Evolutionary conservation across 1,140 invertebrate genomes (phyloP).

Genomic region (Acromyrmex echinatior): DNA sequence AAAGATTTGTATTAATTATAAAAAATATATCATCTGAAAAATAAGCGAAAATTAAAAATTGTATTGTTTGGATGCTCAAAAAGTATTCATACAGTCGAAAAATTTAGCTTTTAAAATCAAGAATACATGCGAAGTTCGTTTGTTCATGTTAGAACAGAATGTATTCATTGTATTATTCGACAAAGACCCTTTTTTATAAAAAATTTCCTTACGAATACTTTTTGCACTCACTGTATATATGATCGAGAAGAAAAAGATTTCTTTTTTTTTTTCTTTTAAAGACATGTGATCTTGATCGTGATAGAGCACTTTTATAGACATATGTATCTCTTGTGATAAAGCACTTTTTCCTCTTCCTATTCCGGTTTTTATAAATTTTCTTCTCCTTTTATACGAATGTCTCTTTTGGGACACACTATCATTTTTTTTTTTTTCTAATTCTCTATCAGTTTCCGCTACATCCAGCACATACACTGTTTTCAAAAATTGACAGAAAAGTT

Average conservation of each 20-base stretch:
- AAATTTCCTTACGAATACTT: too few relatives aligned
- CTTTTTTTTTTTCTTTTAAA: not conserved
- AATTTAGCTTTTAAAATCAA: too few relatives aligned
- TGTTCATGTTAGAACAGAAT: too few relatives aligned
- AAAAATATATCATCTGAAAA: too few relatives aligned
- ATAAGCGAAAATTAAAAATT: too few relatives aligned
- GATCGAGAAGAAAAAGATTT: not conserved
- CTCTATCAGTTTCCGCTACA: slow-evolving; percentile 4
- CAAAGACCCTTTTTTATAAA: too few relatives aligned
- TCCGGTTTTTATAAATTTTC: not conserved
- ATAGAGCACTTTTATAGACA: not conserved
- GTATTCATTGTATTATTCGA: too few relatives aligned
- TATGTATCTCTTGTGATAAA: not conserved
- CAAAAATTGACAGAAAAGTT: slow-evolving; percentile 39
- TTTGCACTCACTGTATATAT: too few relatives aligned
- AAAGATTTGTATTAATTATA: too few relatives aligned
- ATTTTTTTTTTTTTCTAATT: slow-evolving; percentile 30
- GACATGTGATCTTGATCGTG: not conserved
- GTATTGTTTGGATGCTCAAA: too few relatives aligned
- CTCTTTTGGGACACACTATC: slow-evolving; percentile 12
- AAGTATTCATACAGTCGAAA: too few relatives aligned
- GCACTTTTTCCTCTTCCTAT: not conserved
- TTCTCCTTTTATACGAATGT: slow-evolving; percentile 1
- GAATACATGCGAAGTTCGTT: too few relatives aligned
- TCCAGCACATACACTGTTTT: not conserved